Conservation (phyloP, 1,140 invertebrate genomes). For the Temnothorax longispinosus region DNA sequence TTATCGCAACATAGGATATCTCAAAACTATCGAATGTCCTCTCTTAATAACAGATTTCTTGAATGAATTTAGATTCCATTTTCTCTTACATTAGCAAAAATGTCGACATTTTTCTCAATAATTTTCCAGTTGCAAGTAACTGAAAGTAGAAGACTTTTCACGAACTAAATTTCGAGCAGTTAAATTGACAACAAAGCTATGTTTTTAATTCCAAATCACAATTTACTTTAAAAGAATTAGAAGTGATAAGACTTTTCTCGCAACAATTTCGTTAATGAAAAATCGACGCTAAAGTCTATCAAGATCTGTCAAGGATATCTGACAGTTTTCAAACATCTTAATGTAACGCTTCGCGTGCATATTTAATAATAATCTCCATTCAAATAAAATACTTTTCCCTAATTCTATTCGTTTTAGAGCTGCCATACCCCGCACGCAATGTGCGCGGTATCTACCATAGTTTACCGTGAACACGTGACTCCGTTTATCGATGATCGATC, state of each 20-base stretch:
- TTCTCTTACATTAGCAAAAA: not conserved
- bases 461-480: conserved; percentile 42
- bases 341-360: not conserved
- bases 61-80: not conserved
- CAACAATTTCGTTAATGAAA: not conserved
- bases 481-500: conserved; percentile 28
- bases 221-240: not conserved
- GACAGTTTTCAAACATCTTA: not conserved
- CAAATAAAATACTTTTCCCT: not conserved
- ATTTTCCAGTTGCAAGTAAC: not conserved
- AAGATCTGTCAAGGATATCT: not conserved
- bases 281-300: not conserved
- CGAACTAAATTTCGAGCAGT: not conserved
- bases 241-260: not conserved
- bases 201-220: not conserved
- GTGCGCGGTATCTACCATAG: conserved; percentile 6
- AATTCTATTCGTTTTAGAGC: not conserved
- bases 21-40: not conserved
- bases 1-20: not conserved
- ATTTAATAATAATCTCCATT: not conserved
- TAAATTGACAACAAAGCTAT: not conserved
- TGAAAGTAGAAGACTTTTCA: not conserved
- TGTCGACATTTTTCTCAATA: not conserved
- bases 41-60: not conserved
- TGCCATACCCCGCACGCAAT: not conserved